Base-by-base conservation (phyloP, 2,888 invertebrate species). In the Epiblema foenella region DNA sequence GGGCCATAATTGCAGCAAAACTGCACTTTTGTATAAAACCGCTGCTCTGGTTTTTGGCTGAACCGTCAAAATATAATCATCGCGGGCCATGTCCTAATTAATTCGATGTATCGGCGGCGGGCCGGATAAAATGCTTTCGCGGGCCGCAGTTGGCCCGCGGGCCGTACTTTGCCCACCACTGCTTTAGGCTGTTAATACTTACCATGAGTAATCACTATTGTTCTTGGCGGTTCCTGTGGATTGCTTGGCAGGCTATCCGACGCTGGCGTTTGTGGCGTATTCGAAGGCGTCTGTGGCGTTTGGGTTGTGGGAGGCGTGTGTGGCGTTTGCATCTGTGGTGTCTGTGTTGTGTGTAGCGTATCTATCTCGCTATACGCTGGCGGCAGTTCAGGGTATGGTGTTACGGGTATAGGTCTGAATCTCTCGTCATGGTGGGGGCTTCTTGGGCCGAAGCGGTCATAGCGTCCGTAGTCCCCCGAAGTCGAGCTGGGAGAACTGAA, bases 331-430 rank as follows among this genome's bases (percentile, higher is more conserved):
- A 58, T 1, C 58, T 56, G 33, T 10, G 60, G 52, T 10, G 33
- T 68, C 37, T 42, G 42, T 42, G 20, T 11, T 75, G 76, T 58
- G 18, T 72, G 77, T 17, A 73, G 73, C 1, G 63, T 68, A 0
- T 83, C 84, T 0, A 79, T 73, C 70, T 88, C 90, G 0, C 86
- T 78, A 46, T 92, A 92, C 0, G 91, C 86, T 0, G 92, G 92
- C 0, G 92, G 92, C 0, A 89, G 90, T 24, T 86, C 85, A 0
- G 87, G 88, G 51, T 86, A 33, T 0, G 86, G 85, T 0, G 84
- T 79, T 0, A 82, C 67, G 0, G 79, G 33, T 33, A 33, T 5
- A 33, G 33, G 33, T 33, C 33, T 33, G 24, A 87, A 84, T 1
- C 81, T 83, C 5, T 83, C 83, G 1, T 86, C 85, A 0, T 86